Percentiles rank a stretch among this genome's conserved stretches.
Conservation (phyloP, 2,113 vertebrate genomes). For the Perca flavescens region DNA sequence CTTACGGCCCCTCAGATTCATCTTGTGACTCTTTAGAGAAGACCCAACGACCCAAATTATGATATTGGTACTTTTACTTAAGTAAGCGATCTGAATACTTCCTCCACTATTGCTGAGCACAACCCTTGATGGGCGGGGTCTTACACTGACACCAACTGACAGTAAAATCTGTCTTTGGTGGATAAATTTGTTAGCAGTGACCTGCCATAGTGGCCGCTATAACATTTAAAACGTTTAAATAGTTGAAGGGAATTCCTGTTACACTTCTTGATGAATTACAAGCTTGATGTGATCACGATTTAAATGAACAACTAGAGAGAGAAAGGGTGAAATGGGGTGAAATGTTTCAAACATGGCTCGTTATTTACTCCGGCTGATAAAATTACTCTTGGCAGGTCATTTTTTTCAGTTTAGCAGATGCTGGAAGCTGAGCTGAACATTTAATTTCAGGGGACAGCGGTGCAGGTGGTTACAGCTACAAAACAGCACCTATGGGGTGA, state of each 20-base stretch:
- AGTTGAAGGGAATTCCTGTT: background rate
- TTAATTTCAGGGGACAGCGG: constrained; percentile 24
- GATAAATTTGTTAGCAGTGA: background rate
- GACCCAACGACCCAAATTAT: background rate
- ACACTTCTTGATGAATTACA: constrained; percentile 6
- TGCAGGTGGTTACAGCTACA: constrained; percentile 17
- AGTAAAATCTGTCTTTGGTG: constrained; percentile 22
- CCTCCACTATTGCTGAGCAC: background rate
- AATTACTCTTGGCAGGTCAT: constrained; percentile 16
- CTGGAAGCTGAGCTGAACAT: constrained; percentile 8
- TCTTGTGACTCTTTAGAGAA: no score
- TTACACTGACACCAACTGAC: background rate
- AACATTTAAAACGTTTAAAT: background rate
- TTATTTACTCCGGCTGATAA: constrained; percentile 25
- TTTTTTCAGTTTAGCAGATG: constrained; percentile 20
- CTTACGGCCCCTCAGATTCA: no score
- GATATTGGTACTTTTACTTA: background rate
- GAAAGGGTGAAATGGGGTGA: background rate
- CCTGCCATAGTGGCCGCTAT: background rate
- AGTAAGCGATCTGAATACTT: background rate
- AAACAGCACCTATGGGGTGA: constrained; percentile 9
- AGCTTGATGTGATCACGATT: constrained; percentile 3
- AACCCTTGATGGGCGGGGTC: background rate
- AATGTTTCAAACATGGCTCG: background rate
- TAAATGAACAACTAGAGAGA: background rate